phyloP scores from a whole-genome alignment of 2,113 vertebrate species.

The Dissostichus mawsoni region DNA sequence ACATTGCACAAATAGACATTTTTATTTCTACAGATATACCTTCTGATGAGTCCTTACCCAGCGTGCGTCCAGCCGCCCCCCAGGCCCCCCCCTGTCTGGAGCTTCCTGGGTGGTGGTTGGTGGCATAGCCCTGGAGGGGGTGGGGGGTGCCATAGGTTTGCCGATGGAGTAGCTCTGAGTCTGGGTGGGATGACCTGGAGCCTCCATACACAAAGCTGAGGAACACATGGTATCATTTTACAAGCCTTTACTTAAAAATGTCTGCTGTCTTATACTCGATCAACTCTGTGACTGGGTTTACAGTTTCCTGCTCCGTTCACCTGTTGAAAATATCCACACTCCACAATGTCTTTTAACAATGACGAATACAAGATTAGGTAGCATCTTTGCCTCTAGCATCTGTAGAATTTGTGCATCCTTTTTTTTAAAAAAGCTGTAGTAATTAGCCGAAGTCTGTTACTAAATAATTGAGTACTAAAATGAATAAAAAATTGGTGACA shows the following conservation, averaged over 20 bases:
- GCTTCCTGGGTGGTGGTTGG: slow-evolving; percentile 92
- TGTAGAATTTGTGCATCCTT: background rate
- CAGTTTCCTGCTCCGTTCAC: background rate
- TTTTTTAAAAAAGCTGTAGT: no score
- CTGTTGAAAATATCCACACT: background rate
- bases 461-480: no score
- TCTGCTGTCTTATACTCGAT: background rate
- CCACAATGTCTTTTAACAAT: background rate
- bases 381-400: background rate
- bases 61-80: slow-evolving; percentile 79
- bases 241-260: background rate
- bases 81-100: slow-evolving; percentile 78
- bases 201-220: slow-evolving; percentile 92
- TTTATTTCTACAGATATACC: background rate
- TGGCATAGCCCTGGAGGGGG: slow-evolving; percentile 92
- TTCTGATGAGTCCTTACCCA: slow-evolving; percentile 69
- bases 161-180: slow-evolving; percentile 91
- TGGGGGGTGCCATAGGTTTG: slow-evolving; percentile 90
- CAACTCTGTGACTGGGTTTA: background rate
- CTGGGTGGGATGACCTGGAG: slow-evolving; percentile 90
- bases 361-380: background rate
- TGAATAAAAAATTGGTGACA: no score
- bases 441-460: background rate
- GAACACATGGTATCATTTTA: slow-evolving; percentile 16
- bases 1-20: no score